phyloP scores from a whole-genome alignment of 2,888 invertebrate species.

The Lasioglossum figueresi region DNA sequence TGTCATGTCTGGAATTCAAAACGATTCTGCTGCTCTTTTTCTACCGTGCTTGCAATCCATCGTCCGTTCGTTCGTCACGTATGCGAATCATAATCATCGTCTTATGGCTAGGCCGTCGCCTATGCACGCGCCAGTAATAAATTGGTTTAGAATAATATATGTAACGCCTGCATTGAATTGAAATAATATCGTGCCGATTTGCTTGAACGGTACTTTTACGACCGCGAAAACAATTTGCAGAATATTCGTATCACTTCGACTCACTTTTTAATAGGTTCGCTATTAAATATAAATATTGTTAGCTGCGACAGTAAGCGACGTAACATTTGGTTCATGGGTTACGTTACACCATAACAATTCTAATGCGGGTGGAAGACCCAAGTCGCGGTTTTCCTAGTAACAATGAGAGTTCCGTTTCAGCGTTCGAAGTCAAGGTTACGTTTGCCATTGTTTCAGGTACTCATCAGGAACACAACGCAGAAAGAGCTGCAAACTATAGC shows the following conservation, averaged over 20 bases:
- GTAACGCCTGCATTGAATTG: slow-evolving; percentile 48
- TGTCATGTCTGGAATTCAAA: slow-evolving; percentile 73
- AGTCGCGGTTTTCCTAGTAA: slow-evolving; percentile 1
- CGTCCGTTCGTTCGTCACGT: slow-evolving; percentile 38
- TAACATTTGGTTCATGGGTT: neutral
- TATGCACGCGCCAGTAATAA: slow-evolving; percentile 32
- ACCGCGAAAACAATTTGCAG: neutral
- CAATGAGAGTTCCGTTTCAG: slow-evolving; percentile 29
- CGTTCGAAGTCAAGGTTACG: slow-evolving; percentile 57
- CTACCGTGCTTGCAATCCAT: slow-evolving; percentile 33
- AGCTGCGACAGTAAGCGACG: neutral
- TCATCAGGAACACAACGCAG: slow-evolving; percentile 92
- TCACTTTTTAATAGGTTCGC: too few species aligned
- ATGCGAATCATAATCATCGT: slow-evolving; percentile 40
- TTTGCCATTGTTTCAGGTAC: slow-evolving; percentile 85
- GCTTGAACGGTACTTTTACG: slow-evolving; percentile 32
- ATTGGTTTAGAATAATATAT: slow-evolving; percentile 47
- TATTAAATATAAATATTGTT: too few species aligned
- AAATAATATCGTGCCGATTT: slow-evolving; percentile 24
- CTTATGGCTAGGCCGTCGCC: slow-evolving; percentile 42
- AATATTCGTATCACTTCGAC: neutral
- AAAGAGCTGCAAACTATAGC: slow-evolving; percentile 95
- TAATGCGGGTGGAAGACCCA: neutral
- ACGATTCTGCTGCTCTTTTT: slow-evolving; percentile 16
- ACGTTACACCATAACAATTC: neutral